These are phyloP conservation scores for Biston betularia DNA, from an alignment of 2,888 invertebrate species.

Conservation along the genomic window DNA sequence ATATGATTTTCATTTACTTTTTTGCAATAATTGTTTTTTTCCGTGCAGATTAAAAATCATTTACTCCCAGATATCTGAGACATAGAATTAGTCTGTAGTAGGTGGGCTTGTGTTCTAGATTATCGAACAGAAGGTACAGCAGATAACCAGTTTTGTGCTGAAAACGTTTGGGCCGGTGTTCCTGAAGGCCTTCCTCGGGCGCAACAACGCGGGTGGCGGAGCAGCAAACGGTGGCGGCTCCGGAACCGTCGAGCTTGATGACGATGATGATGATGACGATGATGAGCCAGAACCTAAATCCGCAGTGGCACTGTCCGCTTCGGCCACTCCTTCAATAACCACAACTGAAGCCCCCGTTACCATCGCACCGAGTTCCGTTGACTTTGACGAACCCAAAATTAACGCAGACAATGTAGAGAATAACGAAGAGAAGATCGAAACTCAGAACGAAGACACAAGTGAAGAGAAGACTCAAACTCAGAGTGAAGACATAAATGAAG, in stretches of 20 bases:
- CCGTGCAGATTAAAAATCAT: neutral
- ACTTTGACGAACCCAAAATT: slow-evolving; percentile 9
- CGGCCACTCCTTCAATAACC: slow-evolving; percentile 43
- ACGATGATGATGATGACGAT: slow-evolving; percentile 87
- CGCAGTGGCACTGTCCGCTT: slow-evolving; percentile 39
- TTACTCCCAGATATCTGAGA: slow-evolving; percentile 2
- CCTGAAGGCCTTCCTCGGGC: slow-evolving; percentile 86
- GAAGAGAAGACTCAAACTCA: slow-evolving; percentile 37
- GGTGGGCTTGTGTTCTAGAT: slow-evolving; percentile 86
- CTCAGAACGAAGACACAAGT: slow-evolving; percentile 30
- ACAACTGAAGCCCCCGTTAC: slow-evolving; percentile 38
- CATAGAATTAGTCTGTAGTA: slow-evolving; percentile 49
- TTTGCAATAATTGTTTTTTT: neutral
- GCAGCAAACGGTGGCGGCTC: slow-evolving; percentile 67
- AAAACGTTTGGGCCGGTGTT: slow-evolving; percentile 91
- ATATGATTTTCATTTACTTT: neutral
- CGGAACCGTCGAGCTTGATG: slow-evolving; percentile 82
- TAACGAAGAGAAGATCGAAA: slow-evolving; percentile 31
- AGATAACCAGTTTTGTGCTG: slow-evolving; percentile 90
- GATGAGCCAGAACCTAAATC: slow-evolving; percentile 75
- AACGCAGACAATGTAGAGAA: slow-evolving; percentile 14
- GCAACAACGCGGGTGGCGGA: slow-evolving; percentile 66
- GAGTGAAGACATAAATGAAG: slow-evolving; percentile 28
- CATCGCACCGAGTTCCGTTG: slow-evolving; percentile 32
- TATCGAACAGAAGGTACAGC: slow-evolving; percentile 92